Percentiles rank a stretch among this genome's conserved stretches.
These are phyloP conservation scores for Microcebus lehilahytsara DNA, from an alignment of 2,113 vertebrate genomes.

Conservation along the genomic window DNA sequence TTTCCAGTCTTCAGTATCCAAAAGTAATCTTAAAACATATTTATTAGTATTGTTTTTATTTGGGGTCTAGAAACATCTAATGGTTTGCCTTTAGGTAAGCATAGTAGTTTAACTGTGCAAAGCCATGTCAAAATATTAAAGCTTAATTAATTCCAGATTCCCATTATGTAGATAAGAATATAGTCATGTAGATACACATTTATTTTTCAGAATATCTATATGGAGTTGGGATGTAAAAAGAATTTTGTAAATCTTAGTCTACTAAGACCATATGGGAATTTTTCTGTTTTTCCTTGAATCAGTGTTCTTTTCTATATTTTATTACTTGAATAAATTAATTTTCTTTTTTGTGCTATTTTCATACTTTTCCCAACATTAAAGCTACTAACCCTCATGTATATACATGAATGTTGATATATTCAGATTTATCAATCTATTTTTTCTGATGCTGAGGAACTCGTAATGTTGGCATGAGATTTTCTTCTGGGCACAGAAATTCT, in stretches of 20 bases:
- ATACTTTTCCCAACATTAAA: neutral
- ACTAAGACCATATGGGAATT: neutral
- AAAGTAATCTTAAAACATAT: neutral
- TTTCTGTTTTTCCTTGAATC: neutral
- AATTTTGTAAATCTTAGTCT: neutral
- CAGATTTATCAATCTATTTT: neutral
- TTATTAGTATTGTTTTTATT: neutral
- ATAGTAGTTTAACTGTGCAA: neutral
- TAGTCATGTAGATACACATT: neutral
- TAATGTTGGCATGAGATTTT: neutral
- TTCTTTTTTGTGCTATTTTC: conserved; percentile 45
- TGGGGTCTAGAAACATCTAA: neutral
- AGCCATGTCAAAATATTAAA: neutral
- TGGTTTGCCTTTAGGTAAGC: neutral
- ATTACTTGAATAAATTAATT: neutral
- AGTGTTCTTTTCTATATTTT: conserved; percentile 37
- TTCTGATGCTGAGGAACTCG: neutral
- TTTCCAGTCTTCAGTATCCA: neutral
- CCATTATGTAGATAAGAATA: neutral
- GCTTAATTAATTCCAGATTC: neutral
- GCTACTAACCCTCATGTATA: neutral
- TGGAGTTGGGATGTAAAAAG: neutral
- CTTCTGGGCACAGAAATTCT: neutral
- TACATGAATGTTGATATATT: neutral
- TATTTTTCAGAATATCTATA: neutral